Evolutionary conservation across 37 sponge, comb jelly and placozoan genomes (phyloP), one percentile per base, ranked within the genome.

Genomic region (Cliona cf. orientalis): DNA sequence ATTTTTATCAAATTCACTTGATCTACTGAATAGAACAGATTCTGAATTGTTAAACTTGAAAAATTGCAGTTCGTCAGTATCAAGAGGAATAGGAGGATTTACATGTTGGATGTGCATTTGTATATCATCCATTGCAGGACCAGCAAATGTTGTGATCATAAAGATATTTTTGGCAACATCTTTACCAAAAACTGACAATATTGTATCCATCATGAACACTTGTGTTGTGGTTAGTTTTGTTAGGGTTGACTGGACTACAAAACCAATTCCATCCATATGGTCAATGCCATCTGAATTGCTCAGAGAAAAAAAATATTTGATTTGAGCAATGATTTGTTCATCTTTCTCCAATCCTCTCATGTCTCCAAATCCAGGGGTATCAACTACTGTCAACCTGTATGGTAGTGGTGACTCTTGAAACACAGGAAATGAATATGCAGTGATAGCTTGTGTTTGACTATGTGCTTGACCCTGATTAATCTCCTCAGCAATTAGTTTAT

Each of bases 161-260:
- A 82, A 75, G 25, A 89, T 71, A 58, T 86, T 86, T 12, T 49
- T 34, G 0, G 46, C 66, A 1, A 86, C 42, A 55, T 86, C 79
- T 42, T 69, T 86, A 14, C 86, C 86, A 71, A 86, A 86, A 12
- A 84, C 44, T 38, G 85, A 31, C 17, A 90, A 61, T 29, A 90
- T 79, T 7, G 85, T 72, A 32, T 90, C 85, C 28, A 74, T 84
- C 19, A 90, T 74, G 58, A 80, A 84, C 32, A 38, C 62, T 46
- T 90, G 85, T 45, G 74, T 45, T 6, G 69, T 73, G 21, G 90
- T 84, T 19, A 90, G 49, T 58, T 80, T 41, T 66, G 90, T 80
- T 0, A 84, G 74, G 21, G 90, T 61, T n/a, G 90, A 73, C 59
- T 90, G 90, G 5, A 75, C 67, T 0, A 90, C 90, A 42, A 90